Conservation (phyloP, 2,797 vertebrate species). For the Hippocampus kuda region DNA sequence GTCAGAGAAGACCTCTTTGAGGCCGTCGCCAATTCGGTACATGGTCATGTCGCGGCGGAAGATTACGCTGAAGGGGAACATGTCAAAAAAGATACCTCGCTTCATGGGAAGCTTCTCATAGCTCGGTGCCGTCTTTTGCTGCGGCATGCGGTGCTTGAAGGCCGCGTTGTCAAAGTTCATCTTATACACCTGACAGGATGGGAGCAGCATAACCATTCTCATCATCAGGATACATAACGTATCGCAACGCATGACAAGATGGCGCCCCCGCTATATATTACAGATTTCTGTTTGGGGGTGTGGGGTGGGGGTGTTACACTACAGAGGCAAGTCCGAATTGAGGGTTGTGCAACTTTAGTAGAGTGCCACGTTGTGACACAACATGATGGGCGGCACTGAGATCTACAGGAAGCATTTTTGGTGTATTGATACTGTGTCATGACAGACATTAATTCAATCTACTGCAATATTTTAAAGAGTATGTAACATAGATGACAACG, state of each 20-base stretch:
- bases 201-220: neutral
- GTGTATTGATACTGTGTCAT: too few relatives aligned
- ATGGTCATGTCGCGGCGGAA: constrained; percentile 72
- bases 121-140: constrained; percentile 68
- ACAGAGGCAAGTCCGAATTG: too few relatives aligned
- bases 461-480: too few relatives aligned
- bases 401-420: too few relatives aligned
- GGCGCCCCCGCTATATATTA: too few relatives aligned
- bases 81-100: constrained; percentile 69
- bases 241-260: neutral
- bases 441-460: too few relatives aligned
- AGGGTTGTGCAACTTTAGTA: too few relatives aligned
- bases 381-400: too few relatives aligned
- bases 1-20: constrained; percentile 72
- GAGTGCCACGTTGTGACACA: too few relatives aligned
- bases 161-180: constrained; percentile 74
- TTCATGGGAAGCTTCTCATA: constrained; percentile 74
- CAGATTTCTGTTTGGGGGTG: neutral
- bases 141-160: constrained; percentile 69
- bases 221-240: neutral
- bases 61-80: constrained; percentile 72
- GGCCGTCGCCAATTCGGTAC: constrained; percentile 66
- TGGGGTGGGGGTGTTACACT: too few relatives aligned
- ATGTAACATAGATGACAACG: too few relatives aligned
- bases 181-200: constrained; percentile 61